Conservation (phyloP, 2,888 invertebrate genomes). For the Macrosiphum euphorbiae region DNA sequence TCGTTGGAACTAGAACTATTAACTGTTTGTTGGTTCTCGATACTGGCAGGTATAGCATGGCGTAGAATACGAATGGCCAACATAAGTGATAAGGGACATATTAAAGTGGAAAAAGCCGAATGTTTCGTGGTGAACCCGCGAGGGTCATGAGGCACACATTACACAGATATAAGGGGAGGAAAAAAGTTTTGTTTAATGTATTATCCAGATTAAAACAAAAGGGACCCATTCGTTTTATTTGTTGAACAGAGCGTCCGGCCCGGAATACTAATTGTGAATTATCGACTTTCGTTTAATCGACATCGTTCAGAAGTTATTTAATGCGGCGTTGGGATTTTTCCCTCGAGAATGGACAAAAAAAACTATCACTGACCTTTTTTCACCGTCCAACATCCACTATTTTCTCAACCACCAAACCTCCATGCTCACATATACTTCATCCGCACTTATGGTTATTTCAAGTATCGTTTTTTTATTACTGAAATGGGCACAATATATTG, state of each 20-base stretch:
- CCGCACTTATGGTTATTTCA: conserved; percentile 55
- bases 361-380: conserved; percentile 28
- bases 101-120: conserved; percentile 54
- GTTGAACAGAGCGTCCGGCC: conserved; percentile 62
- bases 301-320: conserved; percentile 64
- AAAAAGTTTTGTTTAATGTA: conserved; percentile 62
- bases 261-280: conserved; percentile 64
- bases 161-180: conserved; percentile 25
- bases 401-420: conserved; percentile 32
- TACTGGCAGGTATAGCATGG: conserved; percentile 11
- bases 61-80: conserved; percentile 31
- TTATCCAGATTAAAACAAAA: conserved; percentile 63
- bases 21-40: conserved; percentile 42
- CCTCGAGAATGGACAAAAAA: conserved; percentile 21
- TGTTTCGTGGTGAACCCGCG: conserved; percentile 14
- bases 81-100: conserved; percentile 44
- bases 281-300: conserved; percentile 64
- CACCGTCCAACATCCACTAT: neutral
- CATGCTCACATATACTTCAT: conserved; percentile 20
- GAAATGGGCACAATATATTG: neutral
- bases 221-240: conserved; percentile 60
- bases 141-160: conserved; percentile 23
- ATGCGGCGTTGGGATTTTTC: conserved; percentile 56
- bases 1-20: neutral
- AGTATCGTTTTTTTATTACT: conserved; percentile 46